Conservation (phyloP, 2,888 invertebrate species). For the Aleiodes alternator region DNA sequence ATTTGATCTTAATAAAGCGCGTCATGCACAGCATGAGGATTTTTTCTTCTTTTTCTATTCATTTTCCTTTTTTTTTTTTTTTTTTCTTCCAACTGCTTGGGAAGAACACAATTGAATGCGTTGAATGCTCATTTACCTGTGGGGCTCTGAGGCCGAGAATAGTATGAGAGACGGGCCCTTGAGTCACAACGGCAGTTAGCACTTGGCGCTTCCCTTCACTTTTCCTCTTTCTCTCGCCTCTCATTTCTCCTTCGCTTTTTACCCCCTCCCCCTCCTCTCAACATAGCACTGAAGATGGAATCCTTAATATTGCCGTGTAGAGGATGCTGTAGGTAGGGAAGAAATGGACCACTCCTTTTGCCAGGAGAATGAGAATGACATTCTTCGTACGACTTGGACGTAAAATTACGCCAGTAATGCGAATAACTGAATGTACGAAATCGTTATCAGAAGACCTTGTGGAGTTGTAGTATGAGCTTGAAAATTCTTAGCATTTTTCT, state of each 20-base stretch:
- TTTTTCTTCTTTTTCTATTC: constrained; percentile 50
- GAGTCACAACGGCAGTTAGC: constrained; percentile 36
- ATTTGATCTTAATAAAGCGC: constrained; percentile 73
- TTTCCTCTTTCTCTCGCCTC: not conserved
- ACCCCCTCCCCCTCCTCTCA: constrained; percentile 7
- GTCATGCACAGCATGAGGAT: constrained; percentile 64
- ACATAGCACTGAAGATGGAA: constrained; percentile 59
- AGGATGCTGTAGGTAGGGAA: constrained; percentile 49
- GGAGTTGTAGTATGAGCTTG: not conserved
- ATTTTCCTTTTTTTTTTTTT: not conserved
- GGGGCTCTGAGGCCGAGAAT: constrained; percentile 15
- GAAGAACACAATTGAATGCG: constrained; percentile 61
- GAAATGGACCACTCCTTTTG: constrained; percentile 21
- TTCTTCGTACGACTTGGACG: constrained; percentile 48
- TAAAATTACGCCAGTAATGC: constrained; percentile 51
- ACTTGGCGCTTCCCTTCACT: constrained; percentile 27
- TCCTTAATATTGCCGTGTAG: constrained; percentile 69
- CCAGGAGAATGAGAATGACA: constrained; percentile 54
- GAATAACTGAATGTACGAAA: constrained; percentile 2
- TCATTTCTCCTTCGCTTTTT: too few species aligned
- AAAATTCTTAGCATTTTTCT: constrained; percentile 11
- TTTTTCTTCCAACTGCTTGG: constrained; percentile 2
- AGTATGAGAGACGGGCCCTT: constrained; percentile 18
- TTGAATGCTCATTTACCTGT: constrained; percentile 71
- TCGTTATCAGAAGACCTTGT: not conserved